A percentile compares a stretch with the other conserved stretches of the same genome.
These are phyloP conservation scores for Okapia johnstoni DNA, from an alignment of 2,113 vertebrate genomes.

Conservation along the genomic window DNA sequence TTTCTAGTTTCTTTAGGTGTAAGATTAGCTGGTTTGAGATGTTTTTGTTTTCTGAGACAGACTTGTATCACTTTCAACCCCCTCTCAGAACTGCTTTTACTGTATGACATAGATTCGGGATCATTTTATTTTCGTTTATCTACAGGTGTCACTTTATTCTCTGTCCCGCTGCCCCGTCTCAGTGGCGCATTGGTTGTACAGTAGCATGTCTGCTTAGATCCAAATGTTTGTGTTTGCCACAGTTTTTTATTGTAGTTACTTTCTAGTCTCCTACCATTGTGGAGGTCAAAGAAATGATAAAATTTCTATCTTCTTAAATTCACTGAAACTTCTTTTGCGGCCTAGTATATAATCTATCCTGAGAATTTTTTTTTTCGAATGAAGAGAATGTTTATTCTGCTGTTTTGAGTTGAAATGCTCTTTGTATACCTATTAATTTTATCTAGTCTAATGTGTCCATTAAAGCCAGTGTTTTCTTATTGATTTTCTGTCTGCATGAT, in stretches of 20 bases:
- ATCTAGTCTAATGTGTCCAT: not conserved
- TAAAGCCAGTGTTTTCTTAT: not conserved
- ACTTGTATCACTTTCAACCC: not conserved
- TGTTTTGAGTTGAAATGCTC: not conserved
- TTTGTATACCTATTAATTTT: not conserved
- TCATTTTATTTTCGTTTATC: not conserved
- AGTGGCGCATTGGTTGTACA: not conserved
- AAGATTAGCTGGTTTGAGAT: not conserved
- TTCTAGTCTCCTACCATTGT: not conserved
- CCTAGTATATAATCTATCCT: not conserved
- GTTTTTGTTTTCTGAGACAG: not conserved
- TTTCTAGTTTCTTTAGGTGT: not conserved
- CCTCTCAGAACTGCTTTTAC: not conserved
- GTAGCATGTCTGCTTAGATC: not conserved
- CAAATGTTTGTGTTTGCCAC: not conserved
- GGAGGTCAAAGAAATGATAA: not conserved
- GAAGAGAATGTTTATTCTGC: not conserved
- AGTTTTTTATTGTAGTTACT: not conserved
- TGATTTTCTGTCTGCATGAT: not conserved
- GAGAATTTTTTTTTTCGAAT: not conserved
- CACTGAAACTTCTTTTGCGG: not conserved
- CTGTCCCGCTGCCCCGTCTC: accelerated
- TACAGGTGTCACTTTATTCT: not conserved
- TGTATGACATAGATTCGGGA: not conserved
- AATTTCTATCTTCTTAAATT: not conserved